A percentile compares a stretch with the other conserved stretches of the same genome.
These are phyloP conservation scores for Chascanopsetta lugubris DNA, from an alignment of 2,113 vertebrate genomes.

Conservation along the genomic window DNA sequence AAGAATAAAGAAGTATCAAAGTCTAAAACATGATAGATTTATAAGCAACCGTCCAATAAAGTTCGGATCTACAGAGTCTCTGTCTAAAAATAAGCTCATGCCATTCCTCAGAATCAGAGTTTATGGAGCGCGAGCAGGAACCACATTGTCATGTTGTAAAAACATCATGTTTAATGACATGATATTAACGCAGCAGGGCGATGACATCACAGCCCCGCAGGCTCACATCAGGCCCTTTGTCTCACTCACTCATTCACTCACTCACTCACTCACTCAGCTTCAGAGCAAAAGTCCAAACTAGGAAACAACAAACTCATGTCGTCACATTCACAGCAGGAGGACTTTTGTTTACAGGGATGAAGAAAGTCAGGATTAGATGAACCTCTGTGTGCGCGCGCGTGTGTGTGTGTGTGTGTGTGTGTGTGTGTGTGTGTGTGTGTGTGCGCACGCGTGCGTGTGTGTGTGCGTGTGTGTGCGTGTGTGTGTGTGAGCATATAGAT, in stretches of 20 bases:
- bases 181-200: neutral
- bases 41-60: neutral
- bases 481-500: constrained; percentile 58
- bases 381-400: no score
- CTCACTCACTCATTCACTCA: constrained; percentile 3
- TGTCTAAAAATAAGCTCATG: no score
- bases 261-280: neutral
- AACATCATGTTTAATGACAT: neutral
- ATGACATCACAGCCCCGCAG: neutral
- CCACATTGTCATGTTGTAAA: neutral
- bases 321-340: no score
- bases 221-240: neutral
- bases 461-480: no score
- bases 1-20: no score
- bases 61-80: neutral
- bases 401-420: no score
- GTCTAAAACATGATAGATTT: no score
- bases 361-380: no score
- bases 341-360: no score
- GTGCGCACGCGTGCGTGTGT: no score
- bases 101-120: neutral
- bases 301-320: neutral
- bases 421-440: no score
- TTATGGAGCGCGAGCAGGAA: neutral
- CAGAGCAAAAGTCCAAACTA: constrained; percentile 2